Conservation (phyloP, 2,113 vertebrate genomes). For the Alosa alosa region DNA sequence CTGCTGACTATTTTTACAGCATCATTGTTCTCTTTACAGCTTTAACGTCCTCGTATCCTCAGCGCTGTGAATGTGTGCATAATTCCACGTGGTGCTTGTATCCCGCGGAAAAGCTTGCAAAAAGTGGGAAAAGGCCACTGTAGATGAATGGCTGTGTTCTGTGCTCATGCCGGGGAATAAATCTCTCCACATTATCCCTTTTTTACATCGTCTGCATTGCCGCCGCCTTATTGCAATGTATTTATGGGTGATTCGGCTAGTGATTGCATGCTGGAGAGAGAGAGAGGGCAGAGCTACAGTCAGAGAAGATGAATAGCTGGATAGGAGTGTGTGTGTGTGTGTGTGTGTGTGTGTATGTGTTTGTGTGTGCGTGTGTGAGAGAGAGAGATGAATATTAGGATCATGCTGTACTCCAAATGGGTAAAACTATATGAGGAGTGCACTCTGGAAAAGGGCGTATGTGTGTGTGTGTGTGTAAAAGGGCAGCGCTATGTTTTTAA, state of each 20-base stretch:
- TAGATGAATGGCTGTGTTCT: background rate
- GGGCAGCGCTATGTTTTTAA: slow-evolving; percentile 3
- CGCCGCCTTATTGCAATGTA: background rate
- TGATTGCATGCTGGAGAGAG: no score
- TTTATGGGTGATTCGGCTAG: background rate
- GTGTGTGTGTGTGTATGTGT: no score
- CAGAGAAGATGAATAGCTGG: no score
- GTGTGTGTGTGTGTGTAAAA: background rate
- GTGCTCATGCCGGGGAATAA: background rate
- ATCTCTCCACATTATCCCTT: background rate
- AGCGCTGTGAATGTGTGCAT: background rate
- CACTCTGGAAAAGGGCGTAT: no score
- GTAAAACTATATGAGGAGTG: background rate
- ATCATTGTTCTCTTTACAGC: no score
- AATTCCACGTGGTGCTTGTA: background rate
- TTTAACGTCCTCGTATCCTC: no score
- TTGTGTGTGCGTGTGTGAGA: background rate
- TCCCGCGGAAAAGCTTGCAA: no score
- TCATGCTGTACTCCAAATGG: background rate
- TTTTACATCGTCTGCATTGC: background rate
- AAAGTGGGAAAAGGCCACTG: background rate
- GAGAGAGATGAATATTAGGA: background rate
- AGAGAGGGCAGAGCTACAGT: no score
- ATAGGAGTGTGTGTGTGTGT: no score
- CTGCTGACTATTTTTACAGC: no score